Evolutionary conservation across 2,888 invertebrate species (phyloP).

Genomic region (Netelia virgata): DNA sequence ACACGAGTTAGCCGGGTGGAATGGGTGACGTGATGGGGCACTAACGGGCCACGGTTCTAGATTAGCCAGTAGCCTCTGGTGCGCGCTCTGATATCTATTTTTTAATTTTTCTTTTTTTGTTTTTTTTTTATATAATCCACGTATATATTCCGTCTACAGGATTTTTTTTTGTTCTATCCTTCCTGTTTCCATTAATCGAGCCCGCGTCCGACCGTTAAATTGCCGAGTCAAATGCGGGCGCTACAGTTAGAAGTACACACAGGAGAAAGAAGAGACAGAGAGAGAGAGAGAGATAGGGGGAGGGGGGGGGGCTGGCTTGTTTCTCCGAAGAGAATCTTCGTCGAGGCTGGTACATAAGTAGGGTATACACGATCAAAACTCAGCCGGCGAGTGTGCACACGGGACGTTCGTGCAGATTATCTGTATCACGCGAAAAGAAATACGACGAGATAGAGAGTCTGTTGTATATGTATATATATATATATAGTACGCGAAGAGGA

Average conservation of each 20-base stretch:
- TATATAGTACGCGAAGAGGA: conserved; percentile 4
- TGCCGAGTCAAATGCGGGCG: conserved; percentile 55
- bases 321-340: conserved; percentile 11
- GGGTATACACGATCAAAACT: conserved; percentile 41
- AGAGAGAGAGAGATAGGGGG: too few species aligned
- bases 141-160: not conserved
- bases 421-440: conserved; percentile 61
- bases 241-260: conserved; percentile 29
- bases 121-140: not conserved
- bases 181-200: conserved; percentile 44
- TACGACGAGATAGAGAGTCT: conserved; percentile 50
- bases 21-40: conserved; percentile 3
- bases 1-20: conserved; percentile 8
- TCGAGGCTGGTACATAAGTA: conserved; percentile 1
- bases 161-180: conserved; percentile 5
- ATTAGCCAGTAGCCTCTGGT: conserved; percentile 19
- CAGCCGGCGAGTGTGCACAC: conserved; percentile 48
- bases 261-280: not conserved
- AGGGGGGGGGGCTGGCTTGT: not conserved
- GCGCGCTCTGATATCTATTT: not conserved
- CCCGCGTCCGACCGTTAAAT: conserved; percentile 56
- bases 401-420: conserved; percentile 66
- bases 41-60: not conserved
- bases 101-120: not conserved
- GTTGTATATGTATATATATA: too few species aligned